Conservation (phyloP, 2,113 vertebrate genomes). For the Henicopernis longicauda region DNA sequence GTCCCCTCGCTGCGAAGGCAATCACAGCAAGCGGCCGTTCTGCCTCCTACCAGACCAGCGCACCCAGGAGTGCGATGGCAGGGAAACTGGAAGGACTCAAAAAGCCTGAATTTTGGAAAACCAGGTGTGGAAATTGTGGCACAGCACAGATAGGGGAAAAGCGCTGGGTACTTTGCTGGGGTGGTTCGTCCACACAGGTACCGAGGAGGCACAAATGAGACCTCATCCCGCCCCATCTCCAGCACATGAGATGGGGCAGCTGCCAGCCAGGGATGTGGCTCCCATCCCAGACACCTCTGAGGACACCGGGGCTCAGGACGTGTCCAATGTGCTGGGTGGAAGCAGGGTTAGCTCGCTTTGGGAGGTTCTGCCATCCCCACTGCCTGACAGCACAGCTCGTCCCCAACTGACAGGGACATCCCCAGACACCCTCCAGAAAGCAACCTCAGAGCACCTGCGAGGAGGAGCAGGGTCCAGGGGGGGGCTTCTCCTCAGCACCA, state of each 20-base stretch:
- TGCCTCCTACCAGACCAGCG: neutral
- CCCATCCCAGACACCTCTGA: too few relatives aligned
- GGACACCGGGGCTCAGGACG: too few relatives aligned
- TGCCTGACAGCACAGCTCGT: neutral
- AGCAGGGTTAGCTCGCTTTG: neutral
- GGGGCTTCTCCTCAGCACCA: neutral
- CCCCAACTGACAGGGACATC: too few relatives aligned
- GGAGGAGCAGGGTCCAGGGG: too few relatives aligned
- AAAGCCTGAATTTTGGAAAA: neutral
- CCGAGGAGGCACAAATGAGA: too few relatives aligned
- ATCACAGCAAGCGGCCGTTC: neutral
- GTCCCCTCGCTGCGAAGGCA: neutral
- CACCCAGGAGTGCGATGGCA: neutral
- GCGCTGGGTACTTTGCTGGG: rapidly evolving
- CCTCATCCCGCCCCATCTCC: neutral
- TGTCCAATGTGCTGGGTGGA: rapidly evolving
- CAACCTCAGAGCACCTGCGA: too few relatives aligned
- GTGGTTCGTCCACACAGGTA: rapidly evolving
- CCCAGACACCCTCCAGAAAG: neutral
- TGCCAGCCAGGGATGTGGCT: neutral
- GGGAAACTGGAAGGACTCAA: neutral
- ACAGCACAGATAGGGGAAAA: neutral
- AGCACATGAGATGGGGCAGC: neutral
- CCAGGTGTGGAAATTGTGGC: rapidly evolving
- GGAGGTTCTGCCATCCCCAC: too few relatives aligned